Percentiles rank a stretch among this genome's conserved stretches.
phyloP scores from a whole-genome alignment of 2,888 invertebrate genomes.

The Urechis unicinctus region DNA sequence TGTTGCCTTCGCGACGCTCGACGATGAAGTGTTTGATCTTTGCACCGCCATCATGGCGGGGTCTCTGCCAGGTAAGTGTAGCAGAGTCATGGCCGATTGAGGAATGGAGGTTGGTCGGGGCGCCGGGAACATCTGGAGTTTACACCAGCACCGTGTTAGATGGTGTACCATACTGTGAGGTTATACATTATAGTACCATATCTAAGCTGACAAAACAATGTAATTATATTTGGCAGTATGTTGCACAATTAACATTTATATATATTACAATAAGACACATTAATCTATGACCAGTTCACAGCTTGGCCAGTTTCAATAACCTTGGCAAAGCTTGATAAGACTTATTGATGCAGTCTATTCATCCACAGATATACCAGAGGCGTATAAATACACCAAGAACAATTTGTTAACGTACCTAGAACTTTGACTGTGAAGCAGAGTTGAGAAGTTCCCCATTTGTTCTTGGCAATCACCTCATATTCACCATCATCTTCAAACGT shows the following conservation, averaged over 20 bases:
- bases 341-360: too few relatives aligned
- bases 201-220: too few relatives aligned
- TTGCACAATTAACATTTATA: not conserved
- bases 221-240: not conserved
- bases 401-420: too few relatives aligned
- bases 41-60: conserved; percentile 72
- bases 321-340: too few relatives aligned
- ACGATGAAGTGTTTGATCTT: conserved; percentile 55
- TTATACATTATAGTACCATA: too few relatives aligned
- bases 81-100: conserved; percentile 32
- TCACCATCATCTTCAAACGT: conserved; percentile 22
- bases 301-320: too few relatives aligned
- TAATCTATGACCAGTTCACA: too few relatives aligned
- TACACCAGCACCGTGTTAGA: too few relatives aligned
- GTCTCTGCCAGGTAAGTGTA: conserved; percentile 64
- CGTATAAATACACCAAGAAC: too few relatives aligned
- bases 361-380: too few relatives aligned
- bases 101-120: conserved; percentile 48
- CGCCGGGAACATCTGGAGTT: conserved; percentile 36
- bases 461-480: conserved; percentile 24
- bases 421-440: conserved; percentile 19
- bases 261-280: too few relatives aligned
- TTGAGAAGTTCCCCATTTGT: conserved; percentile 20
- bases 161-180: too few relatives aligned
- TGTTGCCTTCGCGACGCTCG: conserved; percentile 17